These are phyloP conservation scores for Acanthurus leucopareius DNA, from an alignment of 2,797 vertebrate genomes.

Conservation along the genomic window DNA sequence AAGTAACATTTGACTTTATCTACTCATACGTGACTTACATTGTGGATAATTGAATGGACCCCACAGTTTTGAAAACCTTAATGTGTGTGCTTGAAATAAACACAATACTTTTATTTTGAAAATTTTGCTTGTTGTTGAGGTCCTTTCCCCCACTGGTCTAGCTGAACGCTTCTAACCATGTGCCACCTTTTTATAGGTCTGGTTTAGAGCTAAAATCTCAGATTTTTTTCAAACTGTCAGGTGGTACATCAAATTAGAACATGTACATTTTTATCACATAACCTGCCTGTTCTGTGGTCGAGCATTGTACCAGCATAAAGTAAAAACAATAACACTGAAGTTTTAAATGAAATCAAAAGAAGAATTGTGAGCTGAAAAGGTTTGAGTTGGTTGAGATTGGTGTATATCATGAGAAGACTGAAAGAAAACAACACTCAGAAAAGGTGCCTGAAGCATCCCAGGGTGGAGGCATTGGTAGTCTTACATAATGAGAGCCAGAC, in stretches of 20 bases:
- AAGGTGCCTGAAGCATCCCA: conserved; percentile 48
- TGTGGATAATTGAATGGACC: neutral
- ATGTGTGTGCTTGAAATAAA: too few relatives aligned
- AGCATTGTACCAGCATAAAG: neutral
- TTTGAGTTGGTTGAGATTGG: neutral
- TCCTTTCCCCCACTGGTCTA: neutral
- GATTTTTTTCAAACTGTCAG: neutral
- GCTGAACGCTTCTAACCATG: neutral
- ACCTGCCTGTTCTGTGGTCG: neutral
- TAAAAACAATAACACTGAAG: neutral
- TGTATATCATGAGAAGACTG: neutral
- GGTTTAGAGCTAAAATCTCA: neutral
- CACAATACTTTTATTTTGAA: neutral
- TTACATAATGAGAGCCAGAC: conserved; percentile 49
- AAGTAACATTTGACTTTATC: conserved; percentile 76
- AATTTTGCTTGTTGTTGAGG: neutral
- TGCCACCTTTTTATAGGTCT: neutral
- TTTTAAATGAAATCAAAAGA: neutral
- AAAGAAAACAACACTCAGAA: conserved; percentile 10
- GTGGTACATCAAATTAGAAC: neutral
- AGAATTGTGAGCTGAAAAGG: too few relatives aligned
- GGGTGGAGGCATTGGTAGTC: conserved; percentile 28
- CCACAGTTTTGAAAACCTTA: neutral
- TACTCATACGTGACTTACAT: neutral
- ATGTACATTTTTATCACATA: neutral